A percentile compares a stretch with the other conserved stretches of the same genome.
Evolutionary conservation across 2,888 invertebrate species (phyloP).

Genomic region (Conomelus anceps): DNA sequence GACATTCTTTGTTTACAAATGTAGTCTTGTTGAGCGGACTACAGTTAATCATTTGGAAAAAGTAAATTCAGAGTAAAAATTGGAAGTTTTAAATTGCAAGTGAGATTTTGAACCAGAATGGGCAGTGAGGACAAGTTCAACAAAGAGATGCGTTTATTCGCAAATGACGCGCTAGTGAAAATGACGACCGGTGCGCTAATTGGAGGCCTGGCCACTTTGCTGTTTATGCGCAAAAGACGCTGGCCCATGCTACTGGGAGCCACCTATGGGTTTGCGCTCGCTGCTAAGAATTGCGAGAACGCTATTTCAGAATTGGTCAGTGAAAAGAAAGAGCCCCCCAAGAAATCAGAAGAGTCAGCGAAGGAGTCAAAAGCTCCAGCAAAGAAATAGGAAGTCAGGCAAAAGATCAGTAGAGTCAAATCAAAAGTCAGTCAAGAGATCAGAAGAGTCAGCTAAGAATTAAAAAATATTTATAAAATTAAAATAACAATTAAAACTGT

Average conservation of each 20-base stretch:
- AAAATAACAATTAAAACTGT: too few species aligned
- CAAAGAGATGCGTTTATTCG: background rate
- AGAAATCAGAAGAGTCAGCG: background rate
- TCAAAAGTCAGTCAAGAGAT: background rate
- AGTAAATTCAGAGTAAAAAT: background rate
- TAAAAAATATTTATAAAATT: too few species aligned
- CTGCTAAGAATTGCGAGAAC: background rate
- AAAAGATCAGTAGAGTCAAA: background rate
- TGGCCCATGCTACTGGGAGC: background rate
- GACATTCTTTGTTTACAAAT: too few species aligned
- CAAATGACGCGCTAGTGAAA: background rate
- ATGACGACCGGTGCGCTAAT: background rate
- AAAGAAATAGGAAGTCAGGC: background rate
- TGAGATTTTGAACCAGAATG: too few species aligned
- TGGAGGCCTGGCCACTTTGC: background rate
- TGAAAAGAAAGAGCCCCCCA: background rate
- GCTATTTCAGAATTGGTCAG: background rate
- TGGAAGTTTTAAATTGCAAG: background rate
- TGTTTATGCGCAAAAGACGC: background rate
- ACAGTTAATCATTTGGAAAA: too few species aligned
- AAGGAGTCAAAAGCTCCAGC: background rate
- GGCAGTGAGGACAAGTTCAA: background rate
- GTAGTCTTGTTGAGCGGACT: too few species aligned
- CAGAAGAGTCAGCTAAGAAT: too few species aligned
- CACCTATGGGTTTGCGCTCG: background rate